These are phyloP conservation scores for Lordiphosa clarofinis DNA, from an alignment of 1,140 invertebrate species.

Conservation along the genomic window DNA sequence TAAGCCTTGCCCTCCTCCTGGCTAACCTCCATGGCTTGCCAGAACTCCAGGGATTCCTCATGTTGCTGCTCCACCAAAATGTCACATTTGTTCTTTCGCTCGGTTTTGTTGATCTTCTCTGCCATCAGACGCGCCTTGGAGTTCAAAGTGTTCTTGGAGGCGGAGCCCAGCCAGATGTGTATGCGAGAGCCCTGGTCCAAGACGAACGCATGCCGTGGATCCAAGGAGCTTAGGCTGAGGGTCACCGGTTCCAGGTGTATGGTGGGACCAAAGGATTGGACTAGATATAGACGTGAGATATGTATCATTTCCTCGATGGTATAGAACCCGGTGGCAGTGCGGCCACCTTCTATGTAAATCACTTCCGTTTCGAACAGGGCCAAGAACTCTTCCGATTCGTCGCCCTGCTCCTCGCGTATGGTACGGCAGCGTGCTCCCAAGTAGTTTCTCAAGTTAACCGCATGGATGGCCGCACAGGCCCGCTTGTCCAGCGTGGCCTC, in stretches of 20 bases:
- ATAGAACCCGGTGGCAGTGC: constrained; percentile 98
- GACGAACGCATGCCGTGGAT: constrained; percentile 95
- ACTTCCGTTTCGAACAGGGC: constrained; percentile 94
- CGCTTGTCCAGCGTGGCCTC: constrained; percentile 98
- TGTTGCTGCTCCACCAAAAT: constrained; percentile 91
- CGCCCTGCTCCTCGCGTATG: constrained; percentile 96
- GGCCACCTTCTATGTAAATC: constrained; percentile 97
- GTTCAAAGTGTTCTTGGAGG: constrained; percentile 95
- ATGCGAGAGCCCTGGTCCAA: constrained; percentile 93
- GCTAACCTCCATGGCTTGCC: constrained; percentile 84
- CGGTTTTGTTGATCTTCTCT: constrained; percentile 99
- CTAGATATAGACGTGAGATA: constrained; percentile 91
- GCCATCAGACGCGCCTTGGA: constrained; percentile 97
- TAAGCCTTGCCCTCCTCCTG: constrained; percentile 68
- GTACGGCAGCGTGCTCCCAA: constrained; percentile 97
- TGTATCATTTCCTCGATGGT: constrained; percentile 96
- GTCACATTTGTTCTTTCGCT: constrained; percentile 96
- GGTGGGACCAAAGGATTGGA: constrained; percentile 91
- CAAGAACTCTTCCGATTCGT: constrained; percentile 98
- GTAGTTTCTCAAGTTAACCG: constrained; percentile 97
- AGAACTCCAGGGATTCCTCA: constrained; percentile 92
- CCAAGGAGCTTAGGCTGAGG: constrained; percentile 86
- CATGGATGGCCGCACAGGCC: constrained; percentile 99
- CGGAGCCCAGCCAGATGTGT: constrained; percentile 95
- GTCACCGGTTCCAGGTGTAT: constrained; percentile 96